Conservation (phyloP, 2,888 invertebrate genomes). For the Catocala nupta region DNA sequence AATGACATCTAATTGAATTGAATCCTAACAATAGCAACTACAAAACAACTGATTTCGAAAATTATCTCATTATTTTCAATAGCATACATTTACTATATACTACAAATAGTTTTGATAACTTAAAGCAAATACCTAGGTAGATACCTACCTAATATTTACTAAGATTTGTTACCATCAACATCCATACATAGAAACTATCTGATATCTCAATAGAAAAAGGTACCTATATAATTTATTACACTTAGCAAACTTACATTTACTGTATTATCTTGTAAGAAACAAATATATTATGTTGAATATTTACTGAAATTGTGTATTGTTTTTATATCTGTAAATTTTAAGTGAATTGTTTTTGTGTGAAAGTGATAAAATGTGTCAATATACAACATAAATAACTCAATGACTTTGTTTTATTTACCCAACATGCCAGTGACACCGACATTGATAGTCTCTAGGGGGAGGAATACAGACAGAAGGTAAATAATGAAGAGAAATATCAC, state of each 20-base stretch:
- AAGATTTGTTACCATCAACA: no score
- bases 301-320: slow-evolving; percentile 76
- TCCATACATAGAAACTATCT: no score
- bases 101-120: no score
- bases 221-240: slow-evolving; percentile 49
- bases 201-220: neutral
- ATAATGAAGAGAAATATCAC: slow-evolving; percentile 80
- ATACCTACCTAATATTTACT: no score
- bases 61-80: no score
- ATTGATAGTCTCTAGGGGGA: slow-evolving; percentile 45
- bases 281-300: slow-evolving; percentile 82
- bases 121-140: no score
- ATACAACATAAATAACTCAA: slow-evolving; percentile 80
- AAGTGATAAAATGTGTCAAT: slow-evolving; percentile 84
- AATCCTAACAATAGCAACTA: no score
- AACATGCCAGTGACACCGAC: no score
- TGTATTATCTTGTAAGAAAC: slow-evolving; percentile 77
- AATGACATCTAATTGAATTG: no score
- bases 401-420: slow-evolving; percentile 67
- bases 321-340: slow-evolving; percentile 84
- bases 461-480: slow-evolving; percentile 55
- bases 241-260: slow-evolving; percentile 46
- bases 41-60: no score
- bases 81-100: no score
- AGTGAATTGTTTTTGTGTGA: slow-evolving; percentile 83